Evolutionary conservation across 2,888 invertebrate genomes (phyloP).

Genomic region (Creontiades dilutus): DNA sequence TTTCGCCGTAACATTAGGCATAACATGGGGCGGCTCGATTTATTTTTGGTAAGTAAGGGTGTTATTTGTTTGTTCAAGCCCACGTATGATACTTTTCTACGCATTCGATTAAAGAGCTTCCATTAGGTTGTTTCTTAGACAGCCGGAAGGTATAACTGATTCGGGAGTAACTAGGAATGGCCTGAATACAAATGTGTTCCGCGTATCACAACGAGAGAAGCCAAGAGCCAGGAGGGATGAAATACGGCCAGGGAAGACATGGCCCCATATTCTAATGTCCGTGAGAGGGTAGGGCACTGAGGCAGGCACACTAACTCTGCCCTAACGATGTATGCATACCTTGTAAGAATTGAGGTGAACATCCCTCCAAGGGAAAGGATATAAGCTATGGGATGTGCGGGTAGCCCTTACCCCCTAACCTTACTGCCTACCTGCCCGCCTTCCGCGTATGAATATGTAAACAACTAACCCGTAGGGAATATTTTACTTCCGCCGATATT

Average conservation of each 20-base stretch:
- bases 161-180: background rate
- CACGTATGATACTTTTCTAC: background rate
- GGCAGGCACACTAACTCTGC: slow-evolving; percentile 57
- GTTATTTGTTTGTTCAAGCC: too few species aligned
- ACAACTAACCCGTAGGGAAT: slow-evolving; percentile 31
- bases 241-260: slow-evolving; percentile 46
- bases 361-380: slow-evolving; percentile 28
- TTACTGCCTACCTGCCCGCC: slow-evolving; percentile 7
- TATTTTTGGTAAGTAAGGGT: too few species aligned
- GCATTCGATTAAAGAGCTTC: background rate
- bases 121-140: too few species aligned
- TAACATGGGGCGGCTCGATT: too few species aligned
- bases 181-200: background rate
- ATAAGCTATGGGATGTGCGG: slow-evolving; percentile 43
- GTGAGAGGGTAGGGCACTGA: background rate
- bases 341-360: slow-evolving; percentile 63
- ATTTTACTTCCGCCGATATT: slow-evolving; percentile 26
- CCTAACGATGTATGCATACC: slow-evolving; percentile 65
- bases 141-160: background rate
- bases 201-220: slow-evolving; percentile 1
- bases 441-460: slow-evolving; percentile 50
- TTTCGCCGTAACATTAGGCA: too few species aligned
- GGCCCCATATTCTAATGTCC: slow-evolving; percentile 60
- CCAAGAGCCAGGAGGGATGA: slow-evolving; percentile 32
- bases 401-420: slow-evolving; percentile 38